Base-by-base conservation (phyloP, 2,888 invertebrate genomes). In the Lochmaea crataegi region DNA sequence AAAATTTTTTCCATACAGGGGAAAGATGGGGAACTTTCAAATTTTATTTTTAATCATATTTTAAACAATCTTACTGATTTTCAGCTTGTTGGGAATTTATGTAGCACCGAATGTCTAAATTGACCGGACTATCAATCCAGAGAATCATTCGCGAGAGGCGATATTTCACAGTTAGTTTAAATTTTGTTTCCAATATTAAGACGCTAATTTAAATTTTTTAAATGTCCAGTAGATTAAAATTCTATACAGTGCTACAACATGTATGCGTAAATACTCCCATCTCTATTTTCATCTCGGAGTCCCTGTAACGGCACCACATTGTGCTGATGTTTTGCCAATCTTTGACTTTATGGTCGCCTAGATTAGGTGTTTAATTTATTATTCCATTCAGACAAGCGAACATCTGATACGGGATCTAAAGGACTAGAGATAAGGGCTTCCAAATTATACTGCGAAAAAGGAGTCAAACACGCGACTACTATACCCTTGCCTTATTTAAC, bases 351-450 rank as follows among this genome's bases (percentile, higher is more conserved):
- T 77, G 78, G 76, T 69, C 71, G 63, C 69, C 73, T 76, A 79
- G 80, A 80, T 80, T 80, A 80, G 79, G 79, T 79, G 77, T 79
- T 80, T 79, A 78, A 80, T 74, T 80, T 79, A 80, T 80, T 79
- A 80, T 76, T 76, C 76, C 67, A 70, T 68, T 72, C 76, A 75
- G 76, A 74, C 74, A 76, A 70, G 66, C 69, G 67, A 75, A 68
- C 73, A 76, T 76, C 76, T 76, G 74, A 75, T 76, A 71, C 75
- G 68, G 74, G 73, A 76, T 75, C 76, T 76, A 76, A 76, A 71
- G 76, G 76, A 74, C 68, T 68, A 18, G 42, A 71, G 75, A 75
- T 75, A 75, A 75, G 73, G 71, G 75, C 73, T 73, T 71, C 53
- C 71, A 71, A 75, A 75, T 75, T 73, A 68, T 73, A 72, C 73